Conservation (phyloP, 2,888 invertebrate species). For the Chloroclysta siterata region DNA sequence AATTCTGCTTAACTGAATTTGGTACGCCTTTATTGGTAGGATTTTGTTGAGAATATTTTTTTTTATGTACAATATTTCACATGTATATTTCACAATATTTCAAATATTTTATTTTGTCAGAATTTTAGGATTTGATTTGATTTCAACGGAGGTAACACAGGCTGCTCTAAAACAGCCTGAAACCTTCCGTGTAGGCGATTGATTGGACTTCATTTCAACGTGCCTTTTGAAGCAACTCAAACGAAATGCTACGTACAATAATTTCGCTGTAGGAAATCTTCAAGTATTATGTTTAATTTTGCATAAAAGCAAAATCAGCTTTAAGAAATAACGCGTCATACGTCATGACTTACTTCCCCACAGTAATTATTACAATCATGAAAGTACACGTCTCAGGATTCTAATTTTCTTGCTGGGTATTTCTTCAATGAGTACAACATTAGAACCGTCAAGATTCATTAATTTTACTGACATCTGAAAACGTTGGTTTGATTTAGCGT, state of each 20-base stretch:
- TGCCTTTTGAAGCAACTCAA: neutral
- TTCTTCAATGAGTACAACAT: neutral
- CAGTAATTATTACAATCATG: neutral
- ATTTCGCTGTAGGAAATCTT: neutral
- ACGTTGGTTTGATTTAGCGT: neutral
- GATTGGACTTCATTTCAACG: no score
- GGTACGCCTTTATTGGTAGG: no score
- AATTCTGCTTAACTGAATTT: no score
- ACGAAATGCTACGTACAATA: neutral
- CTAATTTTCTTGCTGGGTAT: neutral
- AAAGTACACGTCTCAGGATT: neutral
- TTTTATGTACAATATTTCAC: no score
- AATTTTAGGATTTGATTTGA: no score
- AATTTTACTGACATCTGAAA: conserved; percentile 1
- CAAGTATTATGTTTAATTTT: neutral
- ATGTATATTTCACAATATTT: no score
- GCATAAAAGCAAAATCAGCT: neutral
- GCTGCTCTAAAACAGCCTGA: no score
- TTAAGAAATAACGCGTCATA: neutral
- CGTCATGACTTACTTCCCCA: neutral
- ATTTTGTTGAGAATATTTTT: no score
- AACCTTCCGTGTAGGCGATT: no score
- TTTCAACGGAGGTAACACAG: no score
- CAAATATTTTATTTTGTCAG: no score
- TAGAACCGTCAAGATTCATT: neutral